Evolutionary conservation across 2,797 vertebrate species (phyloP).

Genomic region (Prunella strophiata): DNA sequence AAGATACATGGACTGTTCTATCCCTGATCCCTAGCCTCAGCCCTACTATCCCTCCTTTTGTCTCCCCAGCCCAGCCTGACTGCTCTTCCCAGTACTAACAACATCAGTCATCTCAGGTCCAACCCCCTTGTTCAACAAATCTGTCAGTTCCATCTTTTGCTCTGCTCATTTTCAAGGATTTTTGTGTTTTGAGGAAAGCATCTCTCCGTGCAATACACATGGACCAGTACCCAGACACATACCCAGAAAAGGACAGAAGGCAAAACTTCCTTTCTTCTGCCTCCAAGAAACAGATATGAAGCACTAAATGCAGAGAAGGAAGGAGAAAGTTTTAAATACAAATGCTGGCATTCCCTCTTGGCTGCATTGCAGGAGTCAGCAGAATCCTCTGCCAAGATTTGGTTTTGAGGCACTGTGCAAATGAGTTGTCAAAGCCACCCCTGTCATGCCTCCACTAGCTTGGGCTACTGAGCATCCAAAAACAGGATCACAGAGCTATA

Average conservation of each 20-base stretch:
- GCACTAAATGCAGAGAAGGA: not conserved
- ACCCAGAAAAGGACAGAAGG: not conserved
- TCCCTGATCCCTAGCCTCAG: not conserved
- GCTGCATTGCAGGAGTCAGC: constrained; percentile 23
- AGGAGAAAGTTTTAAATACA: not conserved
- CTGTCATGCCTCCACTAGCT: not conserved
- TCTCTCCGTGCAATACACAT: not conserved
- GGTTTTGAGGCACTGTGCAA: not conserved
- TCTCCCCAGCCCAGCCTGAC: not conserved
- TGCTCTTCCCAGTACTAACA: not conserved
- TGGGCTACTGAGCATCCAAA: not conserved
- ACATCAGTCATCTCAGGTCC: not conserved
- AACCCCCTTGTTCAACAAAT: not conserved
- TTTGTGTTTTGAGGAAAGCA: not conserved
- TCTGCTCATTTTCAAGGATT: not conserved
- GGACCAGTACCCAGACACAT: not conserved
- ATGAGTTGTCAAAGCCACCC: constrained; percentile 8
- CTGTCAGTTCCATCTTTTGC: not conserved
- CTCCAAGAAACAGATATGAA: not conserved
- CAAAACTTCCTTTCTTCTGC: not conserved
- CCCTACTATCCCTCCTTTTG: not conserved
- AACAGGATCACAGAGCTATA: not conserved
- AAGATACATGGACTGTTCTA: not conserved
- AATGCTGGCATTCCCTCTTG: not conserved
- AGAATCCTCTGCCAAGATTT: constrained; percentile 20